Evolutionary conservation across 2,797 vertebrate species (phyloP).

Genomic region (Alfaro cultratus): DNA sequence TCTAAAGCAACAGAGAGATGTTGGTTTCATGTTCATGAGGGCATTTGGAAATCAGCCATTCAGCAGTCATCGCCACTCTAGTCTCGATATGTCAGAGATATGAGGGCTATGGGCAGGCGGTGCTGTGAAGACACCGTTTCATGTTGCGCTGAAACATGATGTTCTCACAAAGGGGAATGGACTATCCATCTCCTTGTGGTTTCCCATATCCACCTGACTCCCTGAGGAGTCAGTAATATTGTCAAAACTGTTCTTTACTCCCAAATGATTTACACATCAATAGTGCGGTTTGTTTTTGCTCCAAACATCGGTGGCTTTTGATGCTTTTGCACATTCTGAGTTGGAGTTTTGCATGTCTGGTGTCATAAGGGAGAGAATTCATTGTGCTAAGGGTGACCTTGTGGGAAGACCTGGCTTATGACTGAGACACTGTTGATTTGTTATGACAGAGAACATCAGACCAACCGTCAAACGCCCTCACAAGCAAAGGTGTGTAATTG

Average conservation of each 20-base stretch:
- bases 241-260: constrained; percentile 52
- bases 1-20: constrained; percentile 60
- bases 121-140: constrained; percentile 56
- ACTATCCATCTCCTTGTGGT: constrained; percentile 54
- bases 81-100: constrained; percentile 72
- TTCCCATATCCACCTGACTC: constrained; percentile 52
- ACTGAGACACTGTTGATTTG: constrained; percentile 44
- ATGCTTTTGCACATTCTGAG: constrained; percentile 34
- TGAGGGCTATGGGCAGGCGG: constrained; percentile 71
- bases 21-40: constrained; percentile 61
- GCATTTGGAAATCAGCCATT: constrained; percentile 73
- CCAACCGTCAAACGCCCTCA: constrained; percentile 52
- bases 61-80: constrained; percentile 76
- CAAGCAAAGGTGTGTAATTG: constrained; percentile 44
- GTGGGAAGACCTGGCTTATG: constrained; percentile 29
- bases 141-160: constrained; percentile 64
- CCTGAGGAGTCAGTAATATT: constrained; percentile 53
- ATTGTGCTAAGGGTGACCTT: constrained; percentile 59
- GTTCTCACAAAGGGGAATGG: constrained; percentile 61
- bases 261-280: constrained; percentile 56
- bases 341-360: constrained; percentile 43
- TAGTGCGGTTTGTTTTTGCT: constrained; percentile 63
- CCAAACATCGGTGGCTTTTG: constrained; percentile 61
- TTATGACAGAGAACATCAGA: constrained; percentile 63
- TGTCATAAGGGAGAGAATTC: constrained; percentile 54